A percentile compares a stretch with the other conserved stretches of the same genome.
These are phyloP conservation scores for Trialeurodes vaporariorum DNA, from an alignment of 1,140 invertebrate genomes.

Conservation along the genomic window DNA sequence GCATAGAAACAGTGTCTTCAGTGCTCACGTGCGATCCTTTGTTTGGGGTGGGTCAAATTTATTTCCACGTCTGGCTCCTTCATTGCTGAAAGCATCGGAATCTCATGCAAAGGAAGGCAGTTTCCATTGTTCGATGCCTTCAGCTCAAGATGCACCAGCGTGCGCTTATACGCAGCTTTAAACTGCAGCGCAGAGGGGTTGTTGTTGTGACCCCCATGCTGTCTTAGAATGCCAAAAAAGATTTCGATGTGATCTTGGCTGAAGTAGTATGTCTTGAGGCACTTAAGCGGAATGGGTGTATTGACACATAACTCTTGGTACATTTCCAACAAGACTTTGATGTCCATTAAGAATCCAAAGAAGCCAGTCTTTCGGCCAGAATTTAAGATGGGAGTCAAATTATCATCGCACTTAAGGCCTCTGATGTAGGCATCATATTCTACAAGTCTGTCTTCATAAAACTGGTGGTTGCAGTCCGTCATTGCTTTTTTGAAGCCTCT, in stretches of 20 bases:
- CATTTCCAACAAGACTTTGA: neutral
- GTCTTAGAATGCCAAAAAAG: neutral
- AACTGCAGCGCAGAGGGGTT: slow-evolving; percentile 3
- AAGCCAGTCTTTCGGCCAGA: slow-evolving; percentile 5
- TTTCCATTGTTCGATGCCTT: neutral
- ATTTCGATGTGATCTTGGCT: slow-evolving; percentile 6
- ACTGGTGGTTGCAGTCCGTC: neutral
- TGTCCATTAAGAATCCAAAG: neutral
- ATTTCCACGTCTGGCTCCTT: neutral
- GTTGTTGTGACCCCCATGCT: neutral
- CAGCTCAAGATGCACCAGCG: neutral
- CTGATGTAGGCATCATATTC: too few relatives aligned
- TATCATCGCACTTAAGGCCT: neutral
- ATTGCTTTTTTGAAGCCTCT: slow-evolving; percentile 1
- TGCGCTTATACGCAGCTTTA: neutral
- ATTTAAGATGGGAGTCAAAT: neutral
- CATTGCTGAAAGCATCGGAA: neutral
- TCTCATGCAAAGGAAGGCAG: slow-evolving; percentile 4
- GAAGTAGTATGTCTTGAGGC: neutral
- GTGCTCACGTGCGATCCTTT: neutral
- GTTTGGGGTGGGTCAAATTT: neutral
- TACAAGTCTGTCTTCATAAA: neutral
- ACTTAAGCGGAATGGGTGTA: neutral
- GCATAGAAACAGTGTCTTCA: neutral
- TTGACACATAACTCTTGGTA: neutral